A percentile compares a stretch with the other conserved stretches of the same genome.
phyloP scores from a whole-genome alignment of 2,113 vertebrate species.

The Ciconia boyciana region DNA sequence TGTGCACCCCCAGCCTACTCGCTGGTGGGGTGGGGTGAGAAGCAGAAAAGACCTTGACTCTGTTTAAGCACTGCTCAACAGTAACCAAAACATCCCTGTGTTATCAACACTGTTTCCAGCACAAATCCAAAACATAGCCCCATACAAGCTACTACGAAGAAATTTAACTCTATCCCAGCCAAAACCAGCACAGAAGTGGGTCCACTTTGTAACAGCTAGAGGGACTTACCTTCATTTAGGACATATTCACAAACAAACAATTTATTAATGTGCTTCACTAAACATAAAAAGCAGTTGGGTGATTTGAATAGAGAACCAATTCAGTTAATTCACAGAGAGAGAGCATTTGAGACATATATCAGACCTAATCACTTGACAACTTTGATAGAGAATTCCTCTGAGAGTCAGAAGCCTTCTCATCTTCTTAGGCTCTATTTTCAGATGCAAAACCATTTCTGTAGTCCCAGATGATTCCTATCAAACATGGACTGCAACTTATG shows the following conservation, averaged over 20 bases:
- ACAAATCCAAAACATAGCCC: too few species aligned
- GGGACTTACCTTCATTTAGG: slow-evolving; percentile 29
- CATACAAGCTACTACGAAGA: too few species aligned
- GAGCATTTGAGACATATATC: neutral
- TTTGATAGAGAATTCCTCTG: neutral
- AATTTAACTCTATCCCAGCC: too few species aligned
- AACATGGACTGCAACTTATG: neutral
- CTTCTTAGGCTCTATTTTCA: neutral
- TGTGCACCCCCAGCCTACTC: too few species aligned
- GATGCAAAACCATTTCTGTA: neutral
- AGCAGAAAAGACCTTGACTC: too few species aligned
- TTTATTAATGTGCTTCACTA: neutral
- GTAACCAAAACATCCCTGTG: too few species aligned
- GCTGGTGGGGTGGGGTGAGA: too few species aligned
- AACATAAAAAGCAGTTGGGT: slow-evolving; percentile 33
- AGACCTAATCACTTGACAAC: neutral
- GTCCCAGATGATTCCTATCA: neutral
- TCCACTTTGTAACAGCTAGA: neutral
- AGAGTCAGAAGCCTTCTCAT: neutral
- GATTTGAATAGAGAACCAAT: slow-evolving; percentile 31
- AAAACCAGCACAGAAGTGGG: neutral
- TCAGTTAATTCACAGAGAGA: neutral
- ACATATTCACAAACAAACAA: slow-evolving; percentile 25
- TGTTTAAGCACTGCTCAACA: too few species aligned
- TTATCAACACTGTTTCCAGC: too few species aligned